Base-by-base conservation (phyloP, 2,113 vertebrate species). In the Azemiops feae region DNA sequence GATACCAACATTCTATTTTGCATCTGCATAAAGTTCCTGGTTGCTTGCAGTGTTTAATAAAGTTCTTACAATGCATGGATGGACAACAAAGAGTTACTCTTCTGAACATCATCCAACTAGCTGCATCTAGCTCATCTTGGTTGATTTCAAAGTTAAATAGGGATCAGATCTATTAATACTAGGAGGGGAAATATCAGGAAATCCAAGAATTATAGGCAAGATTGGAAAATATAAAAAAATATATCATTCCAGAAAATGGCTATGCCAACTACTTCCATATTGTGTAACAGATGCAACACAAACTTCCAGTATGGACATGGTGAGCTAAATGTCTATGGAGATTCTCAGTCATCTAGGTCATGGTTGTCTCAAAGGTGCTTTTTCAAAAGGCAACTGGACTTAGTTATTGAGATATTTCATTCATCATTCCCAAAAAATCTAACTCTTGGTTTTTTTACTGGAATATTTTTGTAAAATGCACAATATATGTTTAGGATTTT, bases 401-500 rank as follows among this genome's bases (percentile, higher is more conserved):
- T 50, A 50, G 47, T 69, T 69, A 69, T 69, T n/a, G 64, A 2
- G 30, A 30, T 43, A 39, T 81, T 43, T 81, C 18, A 1, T 81
- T 81, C 74, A 39, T 34, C 34, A 69, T 18, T 34, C n/a, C 34
- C 39, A 20, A 81, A 81, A 58, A 81, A 81, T 9, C 18, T 39
- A 74, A 39, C n/a, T 20, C 34, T 22, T 18, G 5, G 0, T 3
- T 52, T 30, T 50, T 47, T 50, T 8, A 87, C 5, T 87, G 74
- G 16, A 22, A 30, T 52, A 52, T 30, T 87, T 27, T 14, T 9
- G 1, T 81, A 91, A 52, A 85, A 16, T 91, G 43, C 58, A 87
- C 58, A 88, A 90, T 0, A 39, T n/a, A 89, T 20, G 54, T 92
- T 94, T 91, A 81, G 18, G 34, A n/a, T 89, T 89, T 92, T 93